phyloP scores from a whole-genome alignment of 2,113 vertebrate genomes.

The Bungarus multicinctus region DNA sequence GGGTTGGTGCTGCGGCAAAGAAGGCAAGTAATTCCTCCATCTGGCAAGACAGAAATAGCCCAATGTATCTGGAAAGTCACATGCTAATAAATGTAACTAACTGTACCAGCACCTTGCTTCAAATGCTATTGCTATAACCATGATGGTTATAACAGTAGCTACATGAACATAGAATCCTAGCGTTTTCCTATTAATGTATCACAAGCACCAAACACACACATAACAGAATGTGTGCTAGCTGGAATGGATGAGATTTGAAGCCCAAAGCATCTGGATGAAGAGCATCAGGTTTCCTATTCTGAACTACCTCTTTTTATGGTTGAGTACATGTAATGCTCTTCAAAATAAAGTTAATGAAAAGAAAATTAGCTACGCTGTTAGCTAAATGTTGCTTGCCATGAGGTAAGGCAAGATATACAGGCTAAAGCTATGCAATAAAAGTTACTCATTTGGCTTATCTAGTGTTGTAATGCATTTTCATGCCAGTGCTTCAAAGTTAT shows the following conservation, averaged over 20 bases:
- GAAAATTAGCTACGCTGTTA: background rate
- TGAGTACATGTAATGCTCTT: background rate
- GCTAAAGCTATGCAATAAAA: background rate
- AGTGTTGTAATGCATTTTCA: background rate
- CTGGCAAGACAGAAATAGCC: background rate
- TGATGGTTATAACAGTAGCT: background rate
- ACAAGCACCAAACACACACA: background rate
- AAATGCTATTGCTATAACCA: background rate
- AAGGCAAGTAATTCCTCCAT: background rate
- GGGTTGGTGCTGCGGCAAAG: background rate
- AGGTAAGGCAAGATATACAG: background rate
- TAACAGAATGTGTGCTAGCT: background rate
- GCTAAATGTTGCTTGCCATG: background rate
- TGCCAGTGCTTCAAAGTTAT: background rate
- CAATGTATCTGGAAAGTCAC: background rate
- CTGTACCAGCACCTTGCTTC: background rate
- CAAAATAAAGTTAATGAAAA: background rate
- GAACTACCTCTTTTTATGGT: background rate
- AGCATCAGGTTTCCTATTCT: background rate
- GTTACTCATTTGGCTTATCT: background rate
- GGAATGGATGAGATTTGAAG: background rate
- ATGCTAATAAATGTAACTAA: background rate
- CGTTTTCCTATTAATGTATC: background rate
- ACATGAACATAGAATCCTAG: background rate
- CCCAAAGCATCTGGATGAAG: background rate